Evolutionary conservation across 2,113 vertebrate genomes (phyloP).

Genomic region (Scomber japonicus): DNA sequence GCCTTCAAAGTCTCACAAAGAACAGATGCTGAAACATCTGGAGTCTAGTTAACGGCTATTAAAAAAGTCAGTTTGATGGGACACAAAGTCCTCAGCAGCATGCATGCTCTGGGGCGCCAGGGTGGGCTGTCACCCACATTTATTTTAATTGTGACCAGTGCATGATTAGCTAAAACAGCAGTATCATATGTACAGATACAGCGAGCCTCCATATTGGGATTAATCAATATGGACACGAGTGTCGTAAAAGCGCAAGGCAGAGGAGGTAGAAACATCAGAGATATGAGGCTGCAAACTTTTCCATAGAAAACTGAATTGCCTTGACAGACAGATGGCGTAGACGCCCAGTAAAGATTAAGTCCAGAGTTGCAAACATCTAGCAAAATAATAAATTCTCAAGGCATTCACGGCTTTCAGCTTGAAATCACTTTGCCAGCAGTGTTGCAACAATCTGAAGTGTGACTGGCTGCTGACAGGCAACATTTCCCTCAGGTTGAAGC

Average conservation of each 20-base stretch:
- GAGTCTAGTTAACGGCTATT: slow-evolving; percentile 82
- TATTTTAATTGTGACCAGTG: slow-evolving; percentile 61
- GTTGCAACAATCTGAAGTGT: slow-evolving; percentile 66
- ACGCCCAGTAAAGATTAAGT: slow-evolving; percentile 62
- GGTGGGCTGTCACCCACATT: slow-evolving; percentile 75
- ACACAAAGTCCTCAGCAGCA: slow-evolving; percentile 73
- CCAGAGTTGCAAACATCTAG: slow-evolving; percentile 65
- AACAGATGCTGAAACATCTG: slow-evolving; percentile 84
- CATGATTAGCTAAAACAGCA: slow-evolving; percentile 57
- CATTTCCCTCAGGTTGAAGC: slow-evolving; percentile 70
- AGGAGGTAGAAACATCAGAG: slow-evolving; percentile 39
- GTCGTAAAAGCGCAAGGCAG: slow-evolving; percentile 37
- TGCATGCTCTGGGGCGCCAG: slow-evolving; percentile 54
- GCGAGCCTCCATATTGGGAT: slow-evolving; percentile 12
- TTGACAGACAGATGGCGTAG: slow-evolving; percentile 63
- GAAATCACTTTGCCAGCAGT: slow-evolving; percentile 61
- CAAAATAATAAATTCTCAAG: slow-evolving; percentile 70
- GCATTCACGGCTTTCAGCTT: slow-evolving; percentile 46
- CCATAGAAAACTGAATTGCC: slow-evolving; percentile 45
- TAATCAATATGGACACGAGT: slow-evolving; percentile 39
- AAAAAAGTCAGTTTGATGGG: slow-evolving; percentile 81
- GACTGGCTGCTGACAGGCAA: slow-evolving; percentile 75
- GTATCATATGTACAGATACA: slow-evolving; percentile 26
- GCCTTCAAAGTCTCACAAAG: slow-evolving; percentile 81
- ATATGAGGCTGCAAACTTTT: slow-evolving; percentile 30